Percentiles rank a stretch among this genome's conserved stretches.
Evolutionary conservation across 2,797 vertebrate species (phyloP).

Genomic region (Tolypeutes matacus): DNA sequence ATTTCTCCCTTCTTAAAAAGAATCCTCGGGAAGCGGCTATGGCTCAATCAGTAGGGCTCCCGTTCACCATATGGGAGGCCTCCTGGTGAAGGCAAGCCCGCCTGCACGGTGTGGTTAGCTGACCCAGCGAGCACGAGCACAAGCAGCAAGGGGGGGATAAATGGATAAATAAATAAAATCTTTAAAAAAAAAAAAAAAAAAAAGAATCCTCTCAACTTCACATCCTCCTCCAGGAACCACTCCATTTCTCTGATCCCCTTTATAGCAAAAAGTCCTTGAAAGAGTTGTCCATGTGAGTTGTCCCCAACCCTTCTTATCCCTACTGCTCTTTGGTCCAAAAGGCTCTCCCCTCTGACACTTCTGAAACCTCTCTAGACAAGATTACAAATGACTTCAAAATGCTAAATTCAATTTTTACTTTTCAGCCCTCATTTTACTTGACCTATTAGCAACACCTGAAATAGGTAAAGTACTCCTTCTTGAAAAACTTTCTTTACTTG

Average conservation of each 20-base stretch:
- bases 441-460: background rate
- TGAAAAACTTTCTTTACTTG: background rate
- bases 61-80: too few species aligned
- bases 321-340: conserved; percentile 14
- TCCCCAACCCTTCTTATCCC: background rate
- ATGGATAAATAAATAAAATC: too few species aligned
- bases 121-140: too few species aligned
- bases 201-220: conserved; percentile 13
- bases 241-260: background rate
- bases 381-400: conserved; percentile 23
- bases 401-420: conserved; percentile 29
- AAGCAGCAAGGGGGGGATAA: too few species aligned
- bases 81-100: too few species aligned
- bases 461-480: background rate
- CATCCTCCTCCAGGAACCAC: background rate
- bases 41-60: too few species aligned
- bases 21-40: too few species aligned
- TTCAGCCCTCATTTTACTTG: background rate
- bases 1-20: background rate
- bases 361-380: background rate
- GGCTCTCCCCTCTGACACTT: background rate
- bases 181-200: too few species aligned
- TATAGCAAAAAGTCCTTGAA: background rate
- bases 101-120: too few species aligned
- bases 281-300: background rate